Percentiles rank a stretch among this genome's conserved stretches.
These are phyloP conservation scores for Gymnogyps californianus DNA, from an alignment of 2,113 vertebrate species.

Conservation along the genomic window DNA sequence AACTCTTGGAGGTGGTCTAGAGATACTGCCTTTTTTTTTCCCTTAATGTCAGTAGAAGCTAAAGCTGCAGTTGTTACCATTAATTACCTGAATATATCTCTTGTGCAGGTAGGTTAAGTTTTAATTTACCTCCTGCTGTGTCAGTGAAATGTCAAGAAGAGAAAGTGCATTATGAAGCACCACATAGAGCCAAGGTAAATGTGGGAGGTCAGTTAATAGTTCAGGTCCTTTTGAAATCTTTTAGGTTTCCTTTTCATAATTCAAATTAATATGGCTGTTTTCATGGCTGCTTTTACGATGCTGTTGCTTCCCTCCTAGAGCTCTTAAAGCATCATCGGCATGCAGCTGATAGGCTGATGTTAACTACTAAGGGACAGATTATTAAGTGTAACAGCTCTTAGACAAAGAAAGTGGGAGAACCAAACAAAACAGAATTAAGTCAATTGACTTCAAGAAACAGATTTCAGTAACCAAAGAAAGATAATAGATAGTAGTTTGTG, in stretches of 20 bases:
- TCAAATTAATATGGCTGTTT: neutral
- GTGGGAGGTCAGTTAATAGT: neutral
- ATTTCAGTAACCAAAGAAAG: neutral
- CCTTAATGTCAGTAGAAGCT: neutral
- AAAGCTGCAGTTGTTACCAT: slow-evolving; percentile 17
- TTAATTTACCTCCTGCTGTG: slow-evolving; percentile 54
- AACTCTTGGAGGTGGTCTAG: neutral
- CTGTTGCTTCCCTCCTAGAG: neutral
- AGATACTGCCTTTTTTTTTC: neutral
- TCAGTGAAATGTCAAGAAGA: slow-evolving; percentile 50
- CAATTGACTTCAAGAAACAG: neutral
- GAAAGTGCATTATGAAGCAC: neutral
- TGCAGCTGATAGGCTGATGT: neutral
- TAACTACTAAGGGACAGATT: neutral
- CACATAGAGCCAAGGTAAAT: neutral
- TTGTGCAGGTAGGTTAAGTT: slow-evolving; percentile 2
- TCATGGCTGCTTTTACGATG: neutral
- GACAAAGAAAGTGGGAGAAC: neutral
- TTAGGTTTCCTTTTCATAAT: neutral
- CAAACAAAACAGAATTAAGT: neutral
- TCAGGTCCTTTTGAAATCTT: neutral
- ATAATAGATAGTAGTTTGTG: neutral
- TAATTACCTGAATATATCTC: slow-evolving; percentile 37
- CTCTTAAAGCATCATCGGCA: neutral
- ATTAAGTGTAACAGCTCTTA: neutral